These are phyloP conservation scores for Erpornis zantholeuca DNA, from an alignment of 2,113 vertebrate genomes.

Conservation along the genomic window DNA sequence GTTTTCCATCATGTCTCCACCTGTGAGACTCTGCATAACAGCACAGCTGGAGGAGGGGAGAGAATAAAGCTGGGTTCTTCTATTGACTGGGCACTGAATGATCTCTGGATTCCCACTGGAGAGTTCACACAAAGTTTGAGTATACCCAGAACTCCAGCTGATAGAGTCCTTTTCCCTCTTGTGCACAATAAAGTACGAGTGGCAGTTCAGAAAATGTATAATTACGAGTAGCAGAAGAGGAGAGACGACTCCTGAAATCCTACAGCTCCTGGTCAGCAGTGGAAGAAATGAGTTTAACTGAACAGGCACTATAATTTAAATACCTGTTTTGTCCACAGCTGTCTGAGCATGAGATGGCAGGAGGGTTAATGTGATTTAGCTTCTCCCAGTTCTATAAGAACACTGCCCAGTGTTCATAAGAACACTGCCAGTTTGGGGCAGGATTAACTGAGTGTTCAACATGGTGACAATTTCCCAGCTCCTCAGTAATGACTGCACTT, in stretches of 20 bases:
- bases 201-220: background rate
- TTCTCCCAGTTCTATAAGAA: background rate
- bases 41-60: background rate
- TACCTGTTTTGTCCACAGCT: background rate
- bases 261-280: background rate
- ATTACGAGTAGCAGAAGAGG: background rate
- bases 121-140: background rate
- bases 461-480: background rate
- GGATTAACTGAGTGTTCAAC: background rate
- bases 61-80: background rate
- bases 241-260: background rate
- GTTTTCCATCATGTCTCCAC: background rate
- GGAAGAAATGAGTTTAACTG: background rate
- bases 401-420: no score
- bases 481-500: background rate
- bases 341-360: background rate
- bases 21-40: background rate
- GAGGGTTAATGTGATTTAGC: background rate
- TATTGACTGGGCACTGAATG: background rate
- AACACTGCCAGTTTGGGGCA: background rate
- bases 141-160: background rate
- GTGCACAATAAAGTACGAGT: background rate
- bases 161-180: background rate
- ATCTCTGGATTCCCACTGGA: background rate
- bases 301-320: background rate